Base-by-base conservation (phyloP, 2,888 invertebrate species). In the Melanostoma mellinum region DNA sequence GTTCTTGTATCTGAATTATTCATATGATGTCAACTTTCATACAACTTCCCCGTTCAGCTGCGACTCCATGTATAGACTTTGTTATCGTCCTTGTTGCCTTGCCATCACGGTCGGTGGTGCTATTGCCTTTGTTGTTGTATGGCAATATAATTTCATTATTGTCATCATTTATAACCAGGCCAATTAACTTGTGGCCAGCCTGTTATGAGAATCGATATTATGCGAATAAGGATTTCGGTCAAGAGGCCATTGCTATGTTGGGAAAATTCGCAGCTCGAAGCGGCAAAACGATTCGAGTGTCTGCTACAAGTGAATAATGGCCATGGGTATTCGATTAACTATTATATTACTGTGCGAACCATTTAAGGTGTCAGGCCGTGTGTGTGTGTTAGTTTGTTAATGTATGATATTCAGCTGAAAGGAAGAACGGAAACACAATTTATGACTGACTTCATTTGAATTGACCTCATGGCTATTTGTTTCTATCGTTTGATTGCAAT, bases 141-240 rank as follows among this genome's bases (percentile, higher is more conserved):
- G 67, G 32, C 67, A 72, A 76, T 81, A 72, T 68, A 81, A 81
- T 76, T 81, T 76, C 76, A 81, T 81, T 81, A 76, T 72, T 81
- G 81, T 81, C 81, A 81, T 76, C 76, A 76, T 81, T 76, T 81
- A 76, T 81, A 76, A 81, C 76, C 72, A 44, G 61, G 72, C 76
- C 81, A 81, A 81, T 81, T 81, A 81, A 76, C 81, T 81, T 81
- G 81, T 72, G 81, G 76, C 81, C 76, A 38, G n/a, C 36, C 73
- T 55, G 73, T 63, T 63, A 63, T 63, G 20, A 48, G 36, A 63
- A 63, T 63, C 63, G 50, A 63, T 63, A 63, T 6, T 50, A 50
- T 42, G 50, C 9, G 71, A 10, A 60, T 50, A 8, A 48, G 10
- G 50, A 40, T 58, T 42, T 56, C 32, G 36, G 35, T 40, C 50